Percentiles rank a stretch among this genome's conserved stretches.
Evolutionary conservation across 1,140 invertebrate species (phyloP).

Genomic region (Bombyx mandarina): DNA sequence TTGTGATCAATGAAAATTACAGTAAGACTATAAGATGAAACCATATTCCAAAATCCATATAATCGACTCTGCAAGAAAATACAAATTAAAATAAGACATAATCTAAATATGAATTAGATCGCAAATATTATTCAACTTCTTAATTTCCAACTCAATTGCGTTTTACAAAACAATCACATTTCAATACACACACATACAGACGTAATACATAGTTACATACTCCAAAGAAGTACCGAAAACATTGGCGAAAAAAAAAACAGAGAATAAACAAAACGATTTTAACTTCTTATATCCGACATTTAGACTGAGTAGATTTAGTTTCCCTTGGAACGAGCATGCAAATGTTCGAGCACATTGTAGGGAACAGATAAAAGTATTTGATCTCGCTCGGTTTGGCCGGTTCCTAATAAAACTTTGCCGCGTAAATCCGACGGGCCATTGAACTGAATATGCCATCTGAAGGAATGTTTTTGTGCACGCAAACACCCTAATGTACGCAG

Average conservation of each 20-base stretch:
- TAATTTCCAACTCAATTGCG: not conserved
- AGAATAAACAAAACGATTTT: not conserved
- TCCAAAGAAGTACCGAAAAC: not conserved
- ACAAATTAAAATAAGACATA: no score
- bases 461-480: slow-evolving; percentile 18
- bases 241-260: not conserved
- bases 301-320: not conserved
- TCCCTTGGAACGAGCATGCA: not conserved
- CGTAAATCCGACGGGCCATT: slow-evolving; percentile 38
- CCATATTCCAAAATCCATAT: no score
- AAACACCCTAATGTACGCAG: not conserved
- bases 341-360: not conserved
- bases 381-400: slow-evolving; percentile 21
- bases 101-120: no score
- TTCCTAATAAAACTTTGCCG: slow-evolving; percentile 42
- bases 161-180: not conserved
- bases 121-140: no score
- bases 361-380: slow-evolving; percentile 10
- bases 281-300: slow-evolving; percentile 3
- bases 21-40: no score
- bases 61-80: no score
- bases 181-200: not conserved
- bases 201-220: not conserved
- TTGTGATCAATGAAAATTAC: no score
- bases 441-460: slow-evolving; percentile 31